Base-by-base conservation (phyloP, 1,140 invertebrate genomes). In the Sycophaga agraensis region DNA sequence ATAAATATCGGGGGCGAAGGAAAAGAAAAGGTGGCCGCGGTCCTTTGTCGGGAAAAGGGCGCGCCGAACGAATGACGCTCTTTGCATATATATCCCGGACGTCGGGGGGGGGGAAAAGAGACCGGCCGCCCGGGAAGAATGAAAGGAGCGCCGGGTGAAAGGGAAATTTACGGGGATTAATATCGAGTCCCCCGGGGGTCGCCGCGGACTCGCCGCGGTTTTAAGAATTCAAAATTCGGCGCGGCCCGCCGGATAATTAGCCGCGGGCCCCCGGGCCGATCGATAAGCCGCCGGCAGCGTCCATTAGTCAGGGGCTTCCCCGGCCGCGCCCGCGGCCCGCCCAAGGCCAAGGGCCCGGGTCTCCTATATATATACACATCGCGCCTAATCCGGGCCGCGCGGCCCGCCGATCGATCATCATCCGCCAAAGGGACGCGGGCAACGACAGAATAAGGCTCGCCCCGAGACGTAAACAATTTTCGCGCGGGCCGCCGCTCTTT, bases 131-230 rank as follows among this genome's bases (percentile, higher is more conserved):
- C 28, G 39, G 26, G 58, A 46, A 45, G 28, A 11, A 11, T 31
- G 42, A 3, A 22, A 35, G 24, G 21, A 14, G 24, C 39, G 24
- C 63, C 55, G 63, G 69, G 74, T 74, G 68, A 73, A 80, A 80
- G 78, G 78, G 73, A 81, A 81, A 81, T 81, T 81, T 81, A 81
- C 80, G 79, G 76, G 78, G 80, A 80, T 80, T 81, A 81, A 81
- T 80, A 80, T 81, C 72, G 73, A 76, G 73, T 79, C 73, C 73
- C 76, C 54, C 55, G 72, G 66, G 74, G 63, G 48, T 58, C 16
- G 34, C 39, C 67, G 67, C 62, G 59, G 53, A 40, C 63, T 64
- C 59, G 64, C 55, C 64, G 65, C 61, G 64, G 57, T 72, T 79
- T 81, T 80, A 81, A 80, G 78, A 81, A 81, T 81, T 81, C 79